These are phyloP conservation scores for Apamea anceps DNA, from an alignment of 2,888 invertebrate genomes.

Conservation along the genomic window DNA sequence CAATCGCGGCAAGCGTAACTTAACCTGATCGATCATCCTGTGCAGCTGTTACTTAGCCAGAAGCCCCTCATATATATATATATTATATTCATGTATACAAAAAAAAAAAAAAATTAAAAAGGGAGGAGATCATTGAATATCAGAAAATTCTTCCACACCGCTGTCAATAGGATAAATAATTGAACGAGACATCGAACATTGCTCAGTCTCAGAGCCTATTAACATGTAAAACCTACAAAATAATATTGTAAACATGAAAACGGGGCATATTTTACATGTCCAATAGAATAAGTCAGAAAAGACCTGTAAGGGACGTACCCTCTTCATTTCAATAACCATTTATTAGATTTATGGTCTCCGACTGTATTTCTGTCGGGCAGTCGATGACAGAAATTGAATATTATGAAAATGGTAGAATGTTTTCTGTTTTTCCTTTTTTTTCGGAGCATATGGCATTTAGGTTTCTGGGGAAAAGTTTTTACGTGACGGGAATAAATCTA, in stretches of 20 bases:
- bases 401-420: constrained; percentile 60
- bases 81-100: not conserved
- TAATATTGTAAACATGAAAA: constrained; percentile 61
- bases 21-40: not conserved
- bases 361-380: constrained; percentile 72
- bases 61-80: too few species aligned
- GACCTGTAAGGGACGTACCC: constrained; percentile 74
- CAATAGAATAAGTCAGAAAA: constrained; percentile 72
- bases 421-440: constrained; percentile 57
- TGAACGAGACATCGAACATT: constrained; percentile 16
- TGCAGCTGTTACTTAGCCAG: not conserved
- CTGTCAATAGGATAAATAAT: not conserved
- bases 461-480: constrained; percentile 57
- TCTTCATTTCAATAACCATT: constrained; percentile 83
- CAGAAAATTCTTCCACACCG: not conserved
- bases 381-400: constrained; percentile 79
- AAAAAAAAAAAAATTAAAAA: not conserved
- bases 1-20: not conserved
- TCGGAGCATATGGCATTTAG: constrained; percentile 64
- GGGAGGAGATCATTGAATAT: not conserved
- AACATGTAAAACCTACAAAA: constrained; percentile 49
- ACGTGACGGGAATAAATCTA: constrained; percentile 65
- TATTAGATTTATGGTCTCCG: constrained; percentile 78
- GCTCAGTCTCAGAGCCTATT: constrained; percentile 21
- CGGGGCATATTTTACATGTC: constrained; percentile 66